Evolutionary conservation across 2,113 vertebrate genomes (phyloP).

Genomic region (Chaetura pelagica): DNA sequence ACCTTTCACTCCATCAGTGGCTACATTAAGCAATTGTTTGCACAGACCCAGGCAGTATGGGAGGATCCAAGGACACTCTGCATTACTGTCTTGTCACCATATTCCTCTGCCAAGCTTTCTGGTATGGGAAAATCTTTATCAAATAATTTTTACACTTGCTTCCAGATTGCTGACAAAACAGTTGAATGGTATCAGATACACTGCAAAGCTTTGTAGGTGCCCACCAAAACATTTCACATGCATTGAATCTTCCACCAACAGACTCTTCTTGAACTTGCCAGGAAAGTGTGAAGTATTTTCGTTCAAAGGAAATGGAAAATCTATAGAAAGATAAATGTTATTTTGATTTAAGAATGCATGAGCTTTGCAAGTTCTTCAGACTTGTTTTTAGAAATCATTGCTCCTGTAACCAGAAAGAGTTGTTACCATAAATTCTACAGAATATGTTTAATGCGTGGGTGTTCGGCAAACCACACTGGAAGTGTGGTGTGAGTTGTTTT

Average conservation of each 20-base stretch:
- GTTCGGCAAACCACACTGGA: conserved; percentile 65
- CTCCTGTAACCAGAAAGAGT: conserved; percentile 3
- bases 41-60: rapidly evolving
- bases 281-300: neutral
- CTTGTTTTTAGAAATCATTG: conserved; percentile 33
- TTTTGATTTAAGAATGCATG: neutral
- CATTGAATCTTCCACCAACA: neutral
- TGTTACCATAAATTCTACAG: conserved; percentile 43
- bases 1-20: neutral
- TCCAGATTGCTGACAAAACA: neutral
- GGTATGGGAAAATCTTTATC: neutral
- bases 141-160: neutral
- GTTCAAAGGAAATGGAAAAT: neutral
- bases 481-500: neutral
- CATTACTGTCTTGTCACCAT: neutral
- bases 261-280: neutral
- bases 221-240: neutral
- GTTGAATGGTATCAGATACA: neutral
- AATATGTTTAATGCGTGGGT: conserved; percentile 47
- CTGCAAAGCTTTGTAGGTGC: neutral
- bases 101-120: neutral
- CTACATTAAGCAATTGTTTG: neutral
- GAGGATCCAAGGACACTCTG: neutral
- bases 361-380: conserved; percentile 17
- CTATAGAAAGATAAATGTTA: neutral